Evolutionary conservation across 1,140 invertebrate species (phyloP).

Genomic region (Luehdorfia chinensis): DNA sequence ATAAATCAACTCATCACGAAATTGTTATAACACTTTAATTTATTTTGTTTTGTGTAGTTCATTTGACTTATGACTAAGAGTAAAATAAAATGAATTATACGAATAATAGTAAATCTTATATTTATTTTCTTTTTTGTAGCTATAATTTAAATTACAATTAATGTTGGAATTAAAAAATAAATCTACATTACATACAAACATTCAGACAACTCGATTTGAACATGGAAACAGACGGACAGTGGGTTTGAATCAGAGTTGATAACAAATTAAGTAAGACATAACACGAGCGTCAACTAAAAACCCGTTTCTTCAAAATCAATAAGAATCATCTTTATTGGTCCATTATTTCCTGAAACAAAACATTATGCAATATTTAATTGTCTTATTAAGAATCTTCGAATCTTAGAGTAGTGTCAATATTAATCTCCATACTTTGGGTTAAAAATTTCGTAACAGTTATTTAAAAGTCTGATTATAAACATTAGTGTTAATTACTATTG

Average conservation of each 20-base stretch:
- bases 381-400: no score
- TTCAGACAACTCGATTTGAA: conserved; percentile 59
- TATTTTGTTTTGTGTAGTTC: conserved; percentile 41
- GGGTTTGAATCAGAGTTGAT: conserved; percentile 33
- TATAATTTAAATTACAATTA: conserved; percentile 63
- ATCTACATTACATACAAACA: conserved; percentile 64
- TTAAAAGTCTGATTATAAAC: no score
- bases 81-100: conserved; percentile 47
- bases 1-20: conserved; percentile 31
- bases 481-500: no score
- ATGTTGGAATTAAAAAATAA: conserved; percentile 47
- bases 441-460: no score
- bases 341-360: conserved; percentile 63
- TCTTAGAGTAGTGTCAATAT: no score
- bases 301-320: conserved; percentile 31
- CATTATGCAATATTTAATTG: conserved; percentile 2
- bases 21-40: conserved; percentile 37
- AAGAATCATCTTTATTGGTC: conserved; percentile 21
- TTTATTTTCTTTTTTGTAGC: conserved; percentile 52
- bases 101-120: conserved; percentile 56
- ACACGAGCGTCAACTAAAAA: conserved; percentile 26
- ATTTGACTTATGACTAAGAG: conserved; percentile 34
- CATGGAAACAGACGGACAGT: conserved; percentile 51
- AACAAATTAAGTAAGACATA: conserved; percentile 31
- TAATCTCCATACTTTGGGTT: no score